These are phyloP conservation scores for Trididemnum clinides DNA, from an alignment of 23 tunicate genomes.

Conservation along the genomic window DNA sequence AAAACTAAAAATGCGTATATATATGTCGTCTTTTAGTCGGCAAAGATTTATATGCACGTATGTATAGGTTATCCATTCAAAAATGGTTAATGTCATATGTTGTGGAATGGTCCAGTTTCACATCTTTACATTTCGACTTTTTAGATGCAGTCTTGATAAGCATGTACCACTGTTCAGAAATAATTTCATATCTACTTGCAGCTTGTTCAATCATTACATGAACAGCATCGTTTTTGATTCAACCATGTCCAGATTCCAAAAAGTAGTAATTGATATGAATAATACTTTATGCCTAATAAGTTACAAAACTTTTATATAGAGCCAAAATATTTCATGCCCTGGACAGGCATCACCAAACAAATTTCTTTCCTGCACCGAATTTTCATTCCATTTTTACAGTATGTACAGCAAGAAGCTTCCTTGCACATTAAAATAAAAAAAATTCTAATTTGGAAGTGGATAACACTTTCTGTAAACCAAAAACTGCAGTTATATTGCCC, in stretches of 20 bases:
- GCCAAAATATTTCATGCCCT: constrained; percentile 8
- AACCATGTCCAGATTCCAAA: constrained; percentile 4
- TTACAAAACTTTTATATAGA: constrained; percentile 6
- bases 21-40: too few species aligned
- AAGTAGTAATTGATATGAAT: neutral
- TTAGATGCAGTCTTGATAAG: neutral
- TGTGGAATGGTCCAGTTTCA: neutral
- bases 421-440: constrained; percentile 1
- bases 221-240: constrained; percentile 3
- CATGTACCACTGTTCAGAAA: constrained; percentile 10
- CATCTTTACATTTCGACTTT: neutral
- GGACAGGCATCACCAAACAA: constrained; percentile 16
- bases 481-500: neutral
- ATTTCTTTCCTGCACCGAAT: neutral
- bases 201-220: constrained; percentile 19
- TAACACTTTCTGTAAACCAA: neutral
- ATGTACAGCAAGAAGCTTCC: constrained; percentile 1
- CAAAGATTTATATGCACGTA: too few species aligned
- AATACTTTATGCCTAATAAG: neutral
- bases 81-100: neutral
- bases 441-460: constrained; percentile 3
- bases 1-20: too few species aligned
- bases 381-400: constrained; percentile 18
- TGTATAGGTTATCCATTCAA: too few species aligned
- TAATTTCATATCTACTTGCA: neutral